Conservation (phyloP, 2,888 invertebrate species). For the Spatulosminthurus flaviceps region DNA sequence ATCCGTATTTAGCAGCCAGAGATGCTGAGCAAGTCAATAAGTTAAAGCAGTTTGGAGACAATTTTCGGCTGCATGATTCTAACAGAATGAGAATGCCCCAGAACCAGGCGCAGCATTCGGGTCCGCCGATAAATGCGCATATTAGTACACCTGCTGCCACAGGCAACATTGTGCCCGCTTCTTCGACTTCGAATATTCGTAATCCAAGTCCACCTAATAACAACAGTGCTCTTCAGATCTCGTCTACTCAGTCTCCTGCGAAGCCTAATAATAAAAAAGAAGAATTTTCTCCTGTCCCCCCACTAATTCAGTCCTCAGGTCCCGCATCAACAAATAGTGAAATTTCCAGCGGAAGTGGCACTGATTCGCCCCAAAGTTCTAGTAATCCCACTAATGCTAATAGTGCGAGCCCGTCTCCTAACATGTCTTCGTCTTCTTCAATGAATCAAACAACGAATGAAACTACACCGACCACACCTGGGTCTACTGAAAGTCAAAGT, state of each 20-base stretch:
- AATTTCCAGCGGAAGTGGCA: constrained; percentile 44
- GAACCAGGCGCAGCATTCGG: constrained; percentile 49
- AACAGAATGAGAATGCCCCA: constrained; percentile 46
- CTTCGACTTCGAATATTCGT: constrained; percentile 31
- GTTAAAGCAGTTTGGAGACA: constrained; percentile 18
- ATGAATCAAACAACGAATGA: constrained; percentile 27
- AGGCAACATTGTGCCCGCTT: background rate
- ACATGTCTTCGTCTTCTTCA: constrained; percentile 25
- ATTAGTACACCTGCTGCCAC: constrained; percentile 31
- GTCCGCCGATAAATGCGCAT: constrained; percentile 46
- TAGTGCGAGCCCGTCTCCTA: constrained; percentile 52
- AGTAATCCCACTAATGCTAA: constrained; percentile 47
- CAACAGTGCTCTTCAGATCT: constrained; percentile 43
- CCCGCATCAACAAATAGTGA: constrained; percentile 46
- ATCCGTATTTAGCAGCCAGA: background rate
- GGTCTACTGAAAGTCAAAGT: constrained; percentile 41
- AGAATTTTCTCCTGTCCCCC: constrained; percentile 55
- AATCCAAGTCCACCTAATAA: constrained; percentile 55
- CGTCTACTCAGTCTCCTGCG: constrained; percentile 49
- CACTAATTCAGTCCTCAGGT: constrained; percentile 45
- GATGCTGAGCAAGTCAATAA: constrained; percentile 29
- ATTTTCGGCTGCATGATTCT: constrained; percentile 18
- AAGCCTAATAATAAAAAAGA: constrained; percentile 52
- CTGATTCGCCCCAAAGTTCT: constrained; percentile 30
- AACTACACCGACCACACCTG: constrained; percentile 23